Base-by-base conservation (phyloP, 2,888 invertebrate genomes). In the Lobophora halterata region DNA sequence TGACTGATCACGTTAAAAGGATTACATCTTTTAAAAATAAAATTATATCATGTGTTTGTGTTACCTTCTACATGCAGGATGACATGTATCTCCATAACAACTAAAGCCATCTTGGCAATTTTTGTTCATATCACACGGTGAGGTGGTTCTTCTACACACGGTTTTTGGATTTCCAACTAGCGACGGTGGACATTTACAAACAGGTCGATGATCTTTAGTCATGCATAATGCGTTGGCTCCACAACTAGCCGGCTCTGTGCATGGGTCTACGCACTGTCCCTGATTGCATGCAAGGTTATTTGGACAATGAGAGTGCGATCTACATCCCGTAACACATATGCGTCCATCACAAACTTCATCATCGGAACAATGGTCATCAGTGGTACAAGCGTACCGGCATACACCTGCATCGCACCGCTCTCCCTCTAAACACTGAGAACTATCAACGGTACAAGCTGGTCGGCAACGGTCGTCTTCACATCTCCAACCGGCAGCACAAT, bases 321-420 rank as follows among this genome's bases (percentile, higher is more conserved):
- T 91, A 68, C 97, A 97, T 24, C 97, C 97, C 20, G 90, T 88
- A 5, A 90, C 79, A 66, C 97, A 97, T 38, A 93, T 90, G 13
- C 95, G 86, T 12, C 93, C 93, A 65, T 95, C 92, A 61, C 97
- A 97, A 32, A 97, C 92, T 80, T 97, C 96, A 18, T 94, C 95
- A 54, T 92, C 93, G 30, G 94, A 91, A 58, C 97, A 97, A 64
- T 97, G 96, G 51, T 93, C 93, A 65, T 96, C 96, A 32, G 92
- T 90, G 29, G 95, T 90, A 61, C 96, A 97, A 1, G 95, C 89
- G 0, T 95, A 93, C 53, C 94, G 94, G 65, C 97, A 97, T 2
- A 95, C 91, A 31, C 96, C 95, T 54, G 86, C 68, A 55, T 81
- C 78, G 56, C 95, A 95, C 35, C 93, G 89, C 79, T 97, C 97